Base-by-base conservation (phyloP, 2,797 vertebrate species). In the Picus viridis region DNA sequence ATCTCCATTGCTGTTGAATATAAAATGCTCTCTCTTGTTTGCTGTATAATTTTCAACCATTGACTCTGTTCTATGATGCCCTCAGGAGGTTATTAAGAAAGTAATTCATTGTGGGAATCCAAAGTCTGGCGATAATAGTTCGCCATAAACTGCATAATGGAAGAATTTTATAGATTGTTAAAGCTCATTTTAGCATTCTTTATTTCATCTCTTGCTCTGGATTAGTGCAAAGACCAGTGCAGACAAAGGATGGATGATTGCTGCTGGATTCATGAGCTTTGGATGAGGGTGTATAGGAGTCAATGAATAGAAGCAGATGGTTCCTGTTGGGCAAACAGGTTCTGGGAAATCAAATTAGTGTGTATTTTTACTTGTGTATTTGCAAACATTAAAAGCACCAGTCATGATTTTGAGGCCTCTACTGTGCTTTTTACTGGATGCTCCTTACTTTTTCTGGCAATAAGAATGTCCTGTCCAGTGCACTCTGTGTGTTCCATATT, bases 1-100 rank as follows among this genome's bases (percentile, higher is more conserved):
- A 41, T 63, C 85, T 94, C 79, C 76, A 12, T 91, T 96, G 58
- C 64, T 68, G n/a, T 47, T 74, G 88, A 88, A 88, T 94, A 67
- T 74, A 88, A 96, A 95, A 93, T 87, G 70, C 70, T 32, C 47
- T 72, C 56, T 96, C 81, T 79, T 91, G 45, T 88, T 67, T 68
- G 53, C 91, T 4, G 7, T 53, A 13, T 86, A 75, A 73, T 88
- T 77, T 74, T 77, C 69, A 94, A 63, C 64, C 18, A 58, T 83
- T 93, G 84, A 67, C 58, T 82, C 54, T 23, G 9, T 82, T 96
- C 93, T 91, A 34, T n/a, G 68, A 41, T 92, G 79, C 70, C 69
- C 70, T 93, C 59, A 80, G 87, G 89, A 95, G 74, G 83, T 73
- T 89, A 65, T 85, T 89, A 84, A 90, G 86, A 81, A 89, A 89